Conservation (phyloP, 37 sponge, comb jelly and placozoan genomes). For the Beroe forskalii region DNA sequence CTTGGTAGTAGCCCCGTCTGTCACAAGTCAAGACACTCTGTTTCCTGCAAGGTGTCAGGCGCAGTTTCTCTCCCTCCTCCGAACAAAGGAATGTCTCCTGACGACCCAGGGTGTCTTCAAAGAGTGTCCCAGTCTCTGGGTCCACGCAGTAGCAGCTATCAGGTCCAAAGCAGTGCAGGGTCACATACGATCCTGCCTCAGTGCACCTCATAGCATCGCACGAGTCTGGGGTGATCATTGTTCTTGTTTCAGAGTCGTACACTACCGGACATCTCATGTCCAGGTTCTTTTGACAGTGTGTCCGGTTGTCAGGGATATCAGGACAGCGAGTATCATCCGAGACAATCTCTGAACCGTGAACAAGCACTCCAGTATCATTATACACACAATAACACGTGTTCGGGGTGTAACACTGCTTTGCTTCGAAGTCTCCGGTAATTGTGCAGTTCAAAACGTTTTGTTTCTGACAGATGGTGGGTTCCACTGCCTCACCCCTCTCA, state of each 20-base stretch:
- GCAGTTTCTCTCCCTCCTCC: constrained; percentile 30
- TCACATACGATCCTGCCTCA: not conserved
- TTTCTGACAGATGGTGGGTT: constrained; percentile 12
- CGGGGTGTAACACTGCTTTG: not conserved
- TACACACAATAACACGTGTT: constrained; percentile 38
- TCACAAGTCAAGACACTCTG: not conserved
- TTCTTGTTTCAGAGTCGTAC: not conserved
- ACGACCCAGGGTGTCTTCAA: not conserved
- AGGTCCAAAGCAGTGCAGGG: constrained; percentile 1
- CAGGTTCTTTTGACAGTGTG: not conserved
- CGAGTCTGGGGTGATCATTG: not conserved
- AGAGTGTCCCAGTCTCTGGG: not conserved
- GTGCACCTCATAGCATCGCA: constrained; percentile 18
- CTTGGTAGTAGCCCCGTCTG: not conserved
- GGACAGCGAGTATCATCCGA: not conserved
- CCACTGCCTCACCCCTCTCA: not conserved
- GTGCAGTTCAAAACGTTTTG: not conserved
- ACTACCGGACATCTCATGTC: not conserved
- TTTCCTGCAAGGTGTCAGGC: constrained; percentile 21
- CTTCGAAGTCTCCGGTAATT: not conserved
- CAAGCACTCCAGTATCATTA: not conserved
- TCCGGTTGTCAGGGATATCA: not conserved
- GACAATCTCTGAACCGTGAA: not conserved
- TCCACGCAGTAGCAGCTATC: constrained; percentile 32
- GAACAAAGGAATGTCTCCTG: not conserved